phyloP scores from a whole-genome alignment of 2,888 invertebrate genomes.

The Deroplatys truncata region DNA sequence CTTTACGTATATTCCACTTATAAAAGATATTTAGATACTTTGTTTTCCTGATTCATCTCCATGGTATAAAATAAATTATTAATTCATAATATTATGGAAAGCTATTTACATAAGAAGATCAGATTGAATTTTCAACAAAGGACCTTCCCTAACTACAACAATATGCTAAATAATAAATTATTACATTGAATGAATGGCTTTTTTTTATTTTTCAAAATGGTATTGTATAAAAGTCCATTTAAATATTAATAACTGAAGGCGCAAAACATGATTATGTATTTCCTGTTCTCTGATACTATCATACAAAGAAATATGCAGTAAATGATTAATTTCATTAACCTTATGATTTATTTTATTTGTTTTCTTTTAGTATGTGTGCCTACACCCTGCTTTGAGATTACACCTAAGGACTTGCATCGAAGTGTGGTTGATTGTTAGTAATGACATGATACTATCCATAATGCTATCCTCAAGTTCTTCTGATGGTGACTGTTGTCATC shows the following conservation, averaged over 20 bases:
- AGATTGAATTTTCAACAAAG: constrained; percentile 1
- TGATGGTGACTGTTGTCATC: background rate
- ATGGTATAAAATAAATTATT: background rate
- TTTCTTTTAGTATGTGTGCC: background rate
- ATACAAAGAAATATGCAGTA: background rate
- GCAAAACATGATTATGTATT: constrained; percentile 6
- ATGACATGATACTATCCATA: background rate
- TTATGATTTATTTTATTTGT: background rate
- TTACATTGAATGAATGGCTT: background rate
- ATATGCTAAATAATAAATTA: background rate
- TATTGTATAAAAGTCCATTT: constrained; percentile 20
- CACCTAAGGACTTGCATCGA: background rate
- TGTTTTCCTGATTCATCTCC: background rate
- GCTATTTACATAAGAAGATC: background rate
- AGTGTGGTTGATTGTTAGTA: background rate
- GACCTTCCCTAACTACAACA: background rate
- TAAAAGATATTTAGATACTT: constrained; percentile 1
- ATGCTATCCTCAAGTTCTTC: background rate
- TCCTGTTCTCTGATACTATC: background rate
- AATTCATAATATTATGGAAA: background rate
- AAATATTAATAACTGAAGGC: constrained; percentile 4
- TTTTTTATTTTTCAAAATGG: background rate
- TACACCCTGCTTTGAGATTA: background rate
- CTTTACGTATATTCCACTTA: constrained; percentile 21
- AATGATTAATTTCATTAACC: background rate